Evolutionary conservation across 1,140 invertebrate genomes (phyloP).

Genomic region (Rhyacophila brunnea): DNA sequence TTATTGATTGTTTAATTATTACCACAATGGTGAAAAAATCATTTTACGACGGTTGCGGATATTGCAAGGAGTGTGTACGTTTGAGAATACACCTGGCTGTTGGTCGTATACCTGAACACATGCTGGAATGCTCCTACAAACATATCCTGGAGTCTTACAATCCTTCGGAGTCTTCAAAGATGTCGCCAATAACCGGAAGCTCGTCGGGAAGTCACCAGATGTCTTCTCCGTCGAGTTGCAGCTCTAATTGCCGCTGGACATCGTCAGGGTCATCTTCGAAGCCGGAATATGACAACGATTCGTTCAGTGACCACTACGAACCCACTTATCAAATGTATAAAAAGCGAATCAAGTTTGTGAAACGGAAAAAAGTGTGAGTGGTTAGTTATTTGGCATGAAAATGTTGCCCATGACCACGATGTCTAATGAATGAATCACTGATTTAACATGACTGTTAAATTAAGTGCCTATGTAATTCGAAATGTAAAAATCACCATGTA

Average conservation of each 20-base stretch:
- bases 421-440: too few species aligned
- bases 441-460: too few species aligned
- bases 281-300: conserved; percentile 18
- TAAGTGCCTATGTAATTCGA: too few species aligned
- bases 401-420: too few species aligned
- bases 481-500: too few species aligned
- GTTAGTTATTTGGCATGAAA: not conserved
- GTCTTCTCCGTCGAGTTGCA: conserved; percentile 18
- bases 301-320: conserved; percentile 17
- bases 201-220: not conserved
- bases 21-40: conserved; percentile 1
- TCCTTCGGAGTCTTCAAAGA: not conserved
- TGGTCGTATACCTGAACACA: conserved; percentile 16
- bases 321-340: conserved; percentile 1
- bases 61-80: conserved; percentile 28
- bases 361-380: conserved; percentile 26
- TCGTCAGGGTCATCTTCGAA: conserved; percentile 16
- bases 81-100: conserved; percentile 20
- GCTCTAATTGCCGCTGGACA: conserved; percentile 29
- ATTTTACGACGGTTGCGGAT: conserved; percentile 20
- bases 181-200: not conserved
- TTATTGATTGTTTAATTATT: too few species aligned
- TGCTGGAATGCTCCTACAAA: conserved; percentile 27
- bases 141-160: conserved; percentile 29
- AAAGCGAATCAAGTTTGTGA: conserved; percentile 31